Percentiles rank a stretch among this genome's conserved stretches.
These are phyloP conservation scores for Drosophila dives DNA, from an alignment of 2,888 invertebrate genomes.

Conservation along the genomic window DNA sequence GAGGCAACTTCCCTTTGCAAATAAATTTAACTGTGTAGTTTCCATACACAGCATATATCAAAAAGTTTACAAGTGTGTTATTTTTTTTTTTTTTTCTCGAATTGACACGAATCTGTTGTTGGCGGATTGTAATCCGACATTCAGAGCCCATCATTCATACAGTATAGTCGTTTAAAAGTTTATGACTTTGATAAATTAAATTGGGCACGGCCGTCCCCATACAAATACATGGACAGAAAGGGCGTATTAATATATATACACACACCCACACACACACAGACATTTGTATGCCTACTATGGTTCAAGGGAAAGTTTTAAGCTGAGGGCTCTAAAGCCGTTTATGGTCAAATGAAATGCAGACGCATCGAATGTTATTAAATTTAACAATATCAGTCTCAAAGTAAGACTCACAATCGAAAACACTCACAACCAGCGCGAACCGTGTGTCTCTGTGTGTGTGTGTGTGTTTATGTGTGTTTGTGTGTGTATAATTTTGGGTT, in stretches of 20 bases:
- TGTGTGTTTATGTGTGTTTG: slow-evolving; percentile 15
- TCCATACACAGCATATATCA: background rate
- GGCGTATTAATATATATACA: slow-evolving; percentile 24
- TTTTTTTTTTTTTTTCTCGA: slow-evolving; percentile 14
- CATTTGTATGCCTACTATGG: slow-evolving; percentile 7
- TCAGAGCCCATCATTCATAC: slow-evolving; percentile 53
- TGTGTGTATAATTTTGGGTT: slow-evolving; percentile 41
- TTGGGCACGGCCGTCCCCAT: slow-evolving; percentile 53
- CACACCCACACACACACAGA: background rate
- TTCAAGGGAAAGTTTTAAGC: slow-evolving; percentile 51
- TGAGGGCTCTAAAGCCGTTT: slow-evolving; percentile 66
- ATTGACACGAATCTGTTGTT: slow-evolving; percentile 29
- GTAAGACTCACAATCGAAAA: slow-evolving; percentile 10
- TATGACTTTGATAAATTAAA: slow-evolving; percentile 81
- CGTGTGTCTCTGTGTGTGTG: slow-evolving; percentile 1
- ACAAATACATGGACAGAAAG: slow-evolving; percentile 2
- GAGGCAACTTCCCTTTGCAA: background rate
- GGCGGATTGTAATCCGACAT: slow-evolving; percentile 9
- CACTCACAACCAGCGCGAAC: slow-evolving; percentile 2
- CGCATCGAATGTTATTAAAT: slow-evolving; percentile 79
- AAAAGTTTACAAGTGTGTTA: background rate
- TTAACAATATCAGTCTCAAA: slow-evolving; percentile 59
- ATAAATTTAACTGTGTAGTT: slow-evolving; percentile 1
- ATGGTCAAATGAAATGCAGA: slow-evolving; percentile 75
- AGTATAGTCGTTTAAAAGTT: slow-evolving; percentile 65